phyloP scores from a whole-genome alignment of 2,113 vertebrate genomes.

The Excalfactoria chinensis region DNA sequence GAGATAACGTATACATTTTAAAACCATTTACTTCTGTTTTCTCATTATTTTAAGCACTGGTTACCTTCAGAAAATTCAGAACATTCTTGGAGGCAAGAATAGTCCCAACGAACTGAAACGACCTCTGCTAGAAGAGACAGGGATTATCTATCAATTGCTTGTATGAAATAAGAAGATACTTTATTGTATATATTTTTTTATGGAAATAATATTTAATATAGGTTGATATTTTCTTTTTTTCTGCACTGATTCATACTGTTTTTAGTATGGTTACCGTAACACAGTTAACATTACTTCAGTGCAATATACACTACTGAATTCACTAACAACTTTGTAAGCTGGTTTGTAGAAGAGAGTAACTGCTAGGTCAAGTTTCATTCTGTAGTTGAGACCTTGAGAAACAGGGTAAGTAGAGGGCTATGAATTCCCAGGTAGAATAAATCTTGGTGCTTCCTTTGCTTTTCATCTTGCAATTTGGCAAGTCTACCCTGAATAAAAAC shows the following conservation, averaged over 20 bases:
- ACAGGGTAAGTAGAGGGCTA: accelerated
- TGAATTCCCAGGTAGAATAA: not conserved
- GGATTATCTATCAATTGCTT: not conserved
- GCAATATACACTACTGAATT: not conserved
- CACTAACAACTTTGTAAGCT: not conserved
- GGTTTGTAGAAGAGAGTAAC: not conserved
- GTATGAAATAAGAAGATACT: not conserved
- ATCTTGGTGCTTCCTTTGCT: not conserved
- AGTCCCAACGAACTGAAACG: not conserved
- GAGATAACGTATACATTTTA: not conserved
- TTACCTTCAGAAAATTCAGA: not conserved
- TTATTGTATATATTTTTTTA: not conserved
- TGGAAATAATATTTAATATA: not conserved
- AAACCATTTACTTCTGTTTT: not conserved
- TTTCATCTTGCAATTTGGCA: not conserved
- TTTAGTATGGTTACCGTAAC: not conserved
- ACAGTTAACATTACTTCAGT: not conserved
- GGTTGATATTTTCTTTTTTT: not conserved
- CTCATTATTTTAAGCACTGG: not conserved
- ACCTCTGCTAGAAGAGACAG: not conserved
- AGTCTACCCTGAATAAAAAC: not conserved
- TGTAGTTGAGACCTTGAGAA: not conserved
- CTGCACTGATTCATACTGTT: not conserved
- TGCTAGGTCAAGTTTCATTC: not conserved
- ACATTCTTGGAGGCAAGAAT: not conserved